Evolutionary conservation across 2,888 invertebrate species (phyloP), one percentile per base, ranked within the genome.

Genomic region (Acanthosepion esculentum): DNA sequence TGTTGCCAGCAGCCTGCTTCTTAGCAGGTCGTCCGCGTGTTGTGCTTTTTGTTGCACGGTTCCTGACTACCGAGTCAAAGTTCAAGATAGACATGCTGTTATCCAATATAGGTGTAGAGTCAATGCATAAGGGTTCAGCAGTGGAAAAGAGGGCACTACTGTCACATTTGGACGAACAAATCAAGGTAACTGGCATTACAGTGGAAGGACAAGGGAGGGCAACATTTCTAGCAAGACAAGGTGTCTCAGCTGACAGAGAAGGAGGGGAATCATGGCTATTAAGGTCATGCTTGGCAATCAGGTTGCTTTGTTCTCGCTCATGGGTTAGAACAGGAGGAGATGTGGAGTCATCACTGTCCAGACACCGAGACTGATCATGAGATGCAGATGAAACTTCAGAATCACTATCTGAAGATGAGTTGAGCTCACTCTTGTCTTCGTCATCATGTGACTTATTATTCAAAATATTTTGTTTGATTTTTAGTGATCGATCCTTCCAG

Each of bases 51-150:
- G 78, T 5, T 29, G 93, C 53, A n/a, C 53, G 93, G 48, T 48
- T 26, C 53, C 48, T 93, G 33, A 93, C 53, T 5, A 93, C 93
- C 2, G 93, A 93, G n/a, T 93, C 93, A n/a, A 93, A 93, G 93
- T 93, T 93, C 29, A 93, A 53, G 48, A 93, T 93, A 18, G 93
- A 93, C 50, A 93, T 48, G 53, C 53, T 93, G 53, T 93, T 50
- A 18, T 53, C 48, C 53, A 93, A 48, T 26, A 78, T 78, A 15
- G 93, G 53, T 29, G 29, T n/a, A 10, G n/a, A 53, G 12, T 93
- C 93, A 50, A 93, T 53, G n/a, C 50, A 93, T 53, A 93, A 53
- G 1, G 93, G 48, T 48, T 93, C 53, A 15, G 93, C 23, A 20
- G 93, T n/a, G 20, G 93, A 29, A 6, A 93, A 33, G 15, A 93